Evolutionary conservation across 2,888 invertebrate species (phyloP).

Genomic region (Laspeyria flexula): DNA sequence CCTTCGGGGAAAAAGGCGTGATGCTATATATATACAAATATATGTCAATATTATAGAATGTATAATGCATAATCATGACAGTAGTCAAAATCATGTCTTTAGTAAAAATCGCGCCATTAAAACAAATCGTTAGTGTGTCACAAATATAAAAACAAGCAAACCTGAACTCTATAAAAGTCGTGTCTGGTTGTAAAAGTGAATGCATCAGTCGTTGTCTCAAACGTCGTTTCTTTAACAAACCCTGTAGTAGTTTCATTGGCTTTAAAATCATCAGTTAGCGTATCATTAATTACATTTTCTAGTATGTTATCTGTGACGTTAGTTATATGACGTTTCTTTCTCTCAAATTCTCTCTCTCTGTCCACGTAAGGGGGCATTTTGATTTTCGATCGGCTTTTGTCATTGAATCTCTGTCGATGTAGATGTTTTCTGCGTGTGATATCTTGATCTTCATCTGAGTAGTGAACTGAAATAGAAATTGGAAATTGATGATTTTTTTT

Average conservation of each 20-base stretch:
- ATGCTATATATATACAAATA: no score
- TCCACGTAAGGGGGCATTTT: constrained; percentile 25
- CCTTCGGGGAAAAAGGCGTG: no score
- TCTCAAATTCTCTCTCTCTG: constrained; percentile 34
- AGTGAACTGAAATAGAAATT: constrained; percentile 39
- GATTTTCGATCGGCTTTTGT: constrained; percentile 25
- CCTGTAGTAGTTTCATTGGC: constrained; percentile 19
- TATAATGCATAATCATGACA: no score
- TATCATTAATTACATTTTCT: constrained; percentile 55
- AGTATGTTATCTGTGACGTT: constrained; percentile 51
- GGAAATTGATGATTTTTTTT: no score
- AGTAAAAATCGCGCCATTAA: no score
- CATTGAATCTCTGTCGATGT: constrained; percentile 19
- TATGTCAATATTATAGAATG: no score
- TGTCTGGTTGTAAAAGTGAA: constrained; percentile 8
- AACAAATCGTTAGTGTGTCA: no score
- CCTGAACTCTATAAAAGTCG: background rate
- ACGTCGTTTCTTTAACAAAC: background rate
- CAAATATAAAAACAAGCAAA: background rate
- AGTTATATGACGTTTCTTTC: constrained; percentile 52
- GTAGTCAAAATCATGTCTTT: no score
- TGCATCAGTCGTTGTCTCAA: background rate
- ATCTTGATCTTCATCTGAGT: constrained; percentile 56
- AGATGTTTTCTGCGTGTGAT: constrained; percentile 18
- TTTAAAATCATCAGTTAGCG: constrained; percentile 27